Evolutionary conservation across 2,113 vertebrate genomes (phyloP).

Genomic region (Pangasianodon gigas): DNA sequence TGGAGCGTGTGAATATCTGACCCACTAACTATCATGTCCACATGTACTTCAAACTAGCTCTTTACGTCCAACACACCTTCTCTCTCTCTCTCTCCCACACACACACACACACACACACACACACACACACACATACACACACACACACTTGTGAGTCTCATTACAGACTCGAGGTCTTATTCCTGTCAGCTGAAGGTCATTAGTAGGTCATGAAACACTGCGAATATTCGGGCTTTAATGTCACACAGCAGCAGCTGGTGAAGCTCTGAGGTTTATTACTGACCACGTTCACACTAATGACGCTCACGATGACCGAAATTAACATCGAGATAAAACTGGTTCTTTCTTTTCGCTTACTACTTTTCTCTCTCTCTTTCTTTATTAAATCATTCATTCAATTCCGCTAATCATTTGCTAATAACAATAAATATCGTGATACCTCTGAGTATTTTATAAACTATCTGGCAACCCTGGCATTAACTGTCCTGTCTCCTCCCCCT

Average conservation of each 20-base stretch:
- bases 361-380: not conserved
- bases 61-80: not conserved
- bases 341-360: not conserved
- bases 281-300: conserved; percentile 12
- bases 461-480: not conserved
- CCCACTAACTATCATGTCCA: not conserved
- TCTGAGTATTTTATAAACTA: not conserved
- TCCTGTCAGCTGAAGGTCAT: conserved; percentile 14
- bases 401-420: not conserved
- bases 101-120: conserved; percentile 32
- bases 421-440: not conserved
- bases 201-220: conserved; percentile 28
- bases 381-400: not conserved
- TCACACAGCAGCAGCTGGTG: conserved; percentile 14
- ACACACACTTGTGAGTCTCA: not conserved
- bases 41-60: not conserved
- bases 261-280: conserved; percentile 12
- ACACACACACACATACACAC: conserved; percentile 19
- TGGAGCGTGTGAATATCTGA: not conserved
- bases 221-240: not conserved
- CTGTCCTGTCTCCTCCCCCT: not conserved
- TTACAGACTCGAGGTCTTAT: not conserved
- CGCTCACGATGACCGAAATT: not conserved
- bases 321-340: not conserved
- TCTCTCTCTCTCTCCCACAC: not conserved